A percentile compares a stretch with the other conserved stretches of the same genome.
These are phyloP conservation scores for Dromius quadrimaculatus DNA, from an alignment of 2,888 invertebrate species.

Conservation along the genomic window DNA sequence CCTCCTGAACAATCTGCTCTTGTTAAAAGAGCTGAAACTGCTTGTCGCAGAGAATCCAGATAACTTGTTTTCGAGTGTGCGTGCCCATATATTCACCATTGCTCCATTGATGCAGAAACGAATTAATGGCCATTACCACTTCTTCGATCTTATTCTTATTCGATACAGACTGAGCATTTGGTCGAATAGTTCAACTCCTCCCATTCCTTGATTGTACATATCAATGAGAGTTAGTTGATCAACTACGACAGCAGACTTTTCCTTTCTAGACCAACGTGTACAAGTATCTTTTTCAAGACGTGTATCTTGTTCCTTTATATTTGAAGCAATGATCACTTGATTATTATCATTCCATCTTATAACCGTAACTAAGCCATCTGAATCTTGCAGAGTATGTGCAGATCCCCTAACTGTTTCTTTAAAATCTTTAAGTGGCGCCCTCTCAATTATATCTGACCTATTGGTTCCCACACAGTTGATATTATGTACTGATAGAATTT, in stretches of 20 bases:
- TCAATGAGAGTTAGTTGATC: conserved; percentile 50
- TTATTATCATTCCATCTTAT: conserved; percentile 53
- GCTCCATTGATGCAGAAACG: conserved; percentile 54
- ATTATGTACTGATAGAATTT: neutral
- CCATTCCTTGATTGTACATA: conserved; percentile 42
- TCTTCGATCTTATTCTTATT: conserved; percentile 30
- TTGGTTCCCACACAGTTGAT: conserved; percentile 3
- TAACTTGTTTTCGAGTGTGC: conserved; percentile 39
- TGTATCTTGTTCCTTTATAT: conserved; percentile 32
- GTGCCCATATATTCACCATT: too few relatives aligned
- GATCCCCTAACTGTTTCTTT: conserved; percentile 41
- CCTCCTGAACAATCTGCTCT: conserved; percentile 16
- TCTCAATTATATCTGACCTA: conserved; percentile 37
- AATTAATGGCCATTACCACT: conserved; percentile 55
- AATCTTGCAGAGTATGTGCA: conserved; percentile 30
- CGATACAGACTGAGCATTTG: conserved; percentile 34
- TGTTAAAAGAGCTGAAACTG: conserved; percentile 29
- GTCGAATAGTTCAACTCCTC: conserved; percentile 39
- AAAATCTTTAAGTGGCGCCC: conserved; percentile 46
- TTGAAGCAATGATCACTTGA: conserved; percentile 52
- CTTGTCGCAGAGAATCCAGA: conserved; percentile 37
- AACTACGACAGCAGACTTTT: conserved; percentile 41
- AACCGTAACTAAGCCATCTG: conserved; percentile 16
- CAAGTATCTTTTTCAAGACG: conserved; percentile 51
- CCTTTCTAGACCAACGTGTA: conserved; percentile 54